A percentile compares a stretch with the other conserved stretches of the same genome.
These are phyloP conservation scores for Papilio polytes DNA, from an alignment of 1,140 invertebrate species.

Conservation along the genomic window DNA sequence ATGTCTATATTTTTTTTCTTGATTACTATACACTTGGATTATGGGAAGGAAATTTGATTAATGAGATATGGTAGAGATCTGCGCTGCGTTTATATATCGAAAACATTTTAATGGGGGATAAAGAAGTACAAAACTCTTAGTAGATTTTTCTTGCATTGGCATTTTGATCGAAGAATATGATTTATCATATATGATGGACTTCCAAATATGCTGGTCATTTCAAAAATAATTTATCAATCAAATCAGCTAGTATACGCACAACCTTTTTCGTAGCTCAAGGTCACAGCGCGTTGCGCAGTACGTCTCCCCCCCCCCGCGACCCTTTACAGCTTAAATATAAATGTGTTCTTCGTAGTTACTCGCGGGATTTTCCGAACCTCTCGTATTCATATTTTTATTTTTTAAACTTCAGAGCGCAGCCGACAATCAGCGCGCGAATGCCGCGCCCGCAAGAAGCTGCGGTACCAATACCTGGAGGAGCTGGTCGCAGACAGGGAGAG, in stretches of 20 bases:
- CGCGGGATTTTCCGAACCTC: too few relatives aligned
- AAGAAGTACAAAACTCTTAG: neutral
- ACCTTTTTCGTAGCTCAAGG: too few relatives aligned
- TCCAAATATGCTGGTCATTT: too few relatives aligned
- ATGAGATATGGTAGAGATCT: neutral
- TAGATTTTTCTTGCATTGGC: too few relatives aligned
- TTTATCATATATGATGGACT: too few relatives aligned
- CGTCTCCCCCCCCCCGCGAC: too few relatives aligned
- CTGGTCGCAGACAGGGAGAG: constrained; percentile 96
- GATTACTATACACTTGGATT: neutral
- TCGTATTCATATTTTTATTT: neutral
- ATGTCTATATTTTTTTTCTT: neutral
- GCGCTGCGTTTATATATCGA: neutral
- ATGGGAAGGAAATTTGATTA: neutral
- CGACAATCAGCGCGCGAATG: constrained; percentile 98
- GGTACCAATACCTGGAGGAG: constrained; percentile 99
- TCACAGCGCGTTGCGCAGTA: too few relatives aligned
- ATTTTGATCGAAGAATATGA: too few relatives aligned
- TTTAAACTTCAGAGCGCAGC: constrained; percentile 91
- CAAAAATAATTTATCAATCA: too few relatives aligned
- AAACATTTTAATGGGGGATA: neutral
- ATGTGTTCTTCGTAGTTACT: too few relatives aligned
- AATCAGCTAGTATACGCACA: too few relatives aligned
- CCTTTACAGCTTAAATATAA: too few relatives aligned
- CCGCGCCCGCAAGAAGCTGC: constrained; percentile 97